A percentile compares a stretch with the other conserved stretches of the same genome.
phyloP scores from a whole-genome alignment of 2,113 vertebrate genomes.

The Mesoclemmys tuberculata region DNA sequence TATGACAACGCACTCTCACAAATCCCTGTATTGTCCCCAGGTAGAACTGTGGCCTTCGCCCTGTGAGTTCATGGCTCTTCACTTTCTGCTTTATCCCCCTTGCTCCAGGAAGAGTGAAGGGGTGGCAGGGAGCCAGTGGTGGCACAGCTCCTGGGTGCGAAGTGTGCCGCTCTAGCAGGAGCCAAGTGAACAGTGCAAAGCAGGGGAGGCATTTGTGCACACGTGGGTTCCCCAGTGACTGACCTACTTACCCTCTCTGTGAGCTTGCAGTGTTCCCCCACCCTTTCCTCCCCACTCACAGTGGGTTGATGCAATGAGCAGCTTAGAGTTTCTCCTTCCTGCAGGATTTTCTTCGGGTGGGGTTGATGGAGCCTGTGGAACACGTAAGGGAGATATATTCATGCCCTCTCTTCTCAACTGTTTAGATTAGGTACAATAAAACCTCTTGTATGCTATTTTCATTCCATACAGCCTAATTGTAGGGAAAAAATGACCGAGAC shows the following conservation, averaged over 20 bases:
- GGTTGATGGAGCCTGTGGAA: background rate
- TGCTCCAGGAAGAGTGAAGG: background rate
- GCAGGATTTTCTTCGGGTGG: background rate
- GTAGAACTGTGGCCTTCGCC: background rate
- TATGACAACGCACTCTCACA: background rate
- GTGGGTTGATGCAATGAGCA: fast-evolving
- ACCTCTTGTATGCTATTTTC: background rate
- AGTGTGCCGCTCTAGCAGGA: background rate
- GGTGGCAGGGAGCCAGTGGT: background rate
- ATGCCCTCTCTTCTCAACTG: fast-evolving
- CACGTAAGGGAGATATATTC: background rate
- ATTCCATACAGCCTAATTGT: background rate
- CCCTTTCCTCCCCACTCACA: background rate
- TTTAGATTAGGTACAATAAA: background rate
- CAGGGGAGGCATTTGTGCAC: background rate
- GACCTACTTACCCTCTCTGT: background rate
- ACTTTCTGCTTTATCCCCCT: background rate
- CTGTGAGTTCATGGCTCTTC: background rate
- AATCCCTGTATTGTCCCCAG: background rate
- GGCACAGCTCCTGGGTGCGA: background rate
- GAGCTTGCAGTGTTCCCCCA: background rate
- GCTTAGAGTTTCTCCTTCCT: fast-evolving
- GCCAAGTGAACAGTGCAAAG: background rate
- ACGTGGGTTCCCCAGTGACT: background rate
- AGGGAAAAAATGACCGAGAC: background rate